A percentile compares a stretch with the other conserved stretches of the same genome.
Evolutionary conservation across 2,113 vertebrate genomes (phyloP).

Genomic region (Vulpes ferrilata): DNA sequence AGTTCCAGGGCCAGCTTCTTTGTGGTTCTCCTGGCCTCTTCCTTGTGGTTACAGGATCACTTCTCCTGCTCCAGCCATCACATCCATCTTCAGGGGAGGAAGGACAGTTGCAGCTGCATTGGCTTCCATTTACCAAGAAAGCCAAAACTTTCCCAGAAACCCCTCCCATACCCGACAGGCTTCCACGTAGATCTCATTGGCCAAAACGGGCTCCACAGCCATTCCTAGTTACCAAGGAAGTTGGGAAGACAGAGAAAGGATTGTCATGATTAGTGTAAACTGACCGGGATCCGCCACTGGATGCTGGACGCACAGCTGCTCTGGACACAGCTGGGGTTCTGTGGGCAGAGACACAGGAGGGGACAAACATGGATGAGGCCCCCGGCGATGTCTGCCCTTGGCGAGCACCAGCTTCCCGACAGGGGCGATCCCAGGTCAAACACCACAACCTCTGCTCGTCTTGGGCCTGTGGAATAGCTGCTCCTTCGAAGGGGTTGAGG

Average conservation of each 20-base stretch:
- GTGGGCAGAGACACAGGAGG: neutral
- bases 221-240: neutral
- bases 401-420: fast-evolving
- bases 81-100: neutral
- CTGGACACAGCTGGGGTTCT: neutral
- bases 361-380: neutral
- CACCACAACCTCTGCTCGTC: neutral
- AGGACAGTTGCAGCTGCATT: neutral
- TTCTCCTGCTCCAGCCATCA: neutral
- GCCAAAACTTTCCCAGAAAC: neutral
- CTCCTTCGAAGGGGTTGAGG: neutral
- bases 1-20: neutral
- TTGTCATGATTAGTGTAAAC: neutral
- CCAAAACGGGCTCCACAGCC: neutral
- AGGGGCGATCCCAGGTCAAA: neutral
- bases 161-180: neutral
- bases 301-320: neutral
- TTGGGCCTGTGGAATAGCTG: neutral
- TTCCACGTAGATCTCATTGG: neutral
- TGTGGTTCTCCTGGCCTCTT: neutral
- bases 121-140: neutral
- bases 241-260: neutral
- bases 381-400: neutral
- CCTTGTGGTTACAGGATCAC: neutral
- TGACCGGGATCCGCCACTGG: neutral